phyloP scores from a whole-genome alignment of 1,140 invertebrate species.

The Protaetia brevitarsis region DNA sequence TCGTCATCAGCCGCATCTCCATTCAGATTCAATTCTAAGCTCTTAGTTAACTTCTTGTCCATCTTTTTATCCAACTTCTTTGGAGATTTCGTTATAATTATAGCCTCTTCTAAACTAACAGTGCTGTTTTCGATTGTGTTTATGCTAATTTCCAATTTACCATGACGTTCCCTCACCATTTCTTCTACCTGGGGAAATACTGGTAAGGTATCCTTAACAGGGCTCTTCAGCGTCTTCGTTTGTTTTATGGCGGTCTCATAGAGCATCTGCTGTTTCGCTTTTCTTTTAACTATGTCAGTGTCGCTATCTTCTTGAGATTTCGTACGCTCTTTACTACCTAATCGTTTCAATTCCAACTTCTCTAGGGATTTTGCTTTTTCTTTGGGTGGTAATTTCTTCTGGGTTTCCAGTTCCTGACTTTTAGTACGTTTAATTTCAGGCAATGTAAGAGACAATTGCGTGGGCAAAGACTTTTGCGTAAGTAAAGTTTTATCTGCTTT shows the following conservation, averaged over 20 bases:
- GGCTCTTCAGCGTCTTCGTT: constrained; percentile 66
- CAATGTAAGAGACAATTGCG: constrained; percentile 53
- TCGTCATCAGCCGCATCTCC: constrained; percentile 30
- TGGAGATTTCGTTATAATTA: constrained; percentile 66
- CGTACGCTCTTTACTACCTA: constrained; percentile 62
- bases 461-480: constrained; percentile 54
- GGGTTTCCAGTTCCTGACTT: constrained; percentile 59
- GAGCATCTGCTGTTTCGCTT: constrained; percentile 66
- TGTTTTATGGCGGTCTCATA: constrained; percentile 69
- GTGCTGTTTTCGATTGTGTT: constrained; percentile 46
- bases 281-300: constrained; percentile 63
- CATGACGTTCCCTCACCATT: constrained; percentile 48
- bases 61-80: constrained; percentile 65
- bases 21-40: constrained; percentile 55
- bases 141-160: constrained; percentile 48
- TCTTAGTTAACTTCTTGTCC: constrained; percentile 62
- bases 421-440: constrained; percentile 60
- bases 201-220: constrained; percentile 63
- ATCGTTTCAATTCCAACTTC: constrained; percentile 58
- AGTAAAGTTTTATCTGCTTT: constrained; percentile 21
- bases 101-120: constrained; percentile 47
- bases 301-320: constrained; percentile 65
- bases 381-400: constrained; percentile 54
- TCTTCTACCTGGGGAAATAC: constrained; percentile 66
- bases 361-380: constrained; percentile 65